Evolutionary conservation across 2,888 invertebrate genomes (phyloP), one percentile per base, ranked within the genome.

Genomic region (Acleris cristana): DNA sequence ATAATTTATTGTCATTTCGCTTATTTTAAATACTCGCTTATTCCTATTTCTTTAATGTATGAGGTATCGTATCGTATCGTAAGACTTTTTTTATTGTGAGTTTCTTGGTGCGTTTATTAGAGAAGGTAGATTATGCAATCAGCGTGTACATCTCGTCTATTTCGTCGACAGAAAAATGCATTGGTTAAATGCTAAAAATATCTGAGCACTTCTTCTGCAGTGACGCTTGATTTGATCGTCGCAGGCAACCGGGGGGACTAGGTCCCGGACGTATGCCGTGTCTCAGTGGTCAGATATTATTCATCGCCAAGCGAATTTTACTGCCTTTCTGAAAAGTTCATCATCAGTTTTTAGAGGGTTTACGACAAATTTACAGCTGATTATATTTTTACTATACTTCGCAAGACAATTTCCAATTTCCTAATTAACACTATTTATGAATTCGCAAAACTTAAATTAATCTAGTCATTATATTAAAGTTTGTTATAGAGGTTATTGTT

Each of bases 391-490:
- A 26, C 72, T 75, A 75, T 74, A 79, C 76, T 62, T 78, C 80
- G 80, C 85, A 85, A 85, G 83, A 88, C 87, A 86, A 84, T 83
- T 88, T 88, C 89, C 90, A 88, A 75, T 80, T 79, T 83, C 86
- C 86, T 84, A 79, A 87, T 89, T 88, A 89, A 88, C 88, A 85
- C 76, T 81, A 77, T 79, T 85, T 84, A 85, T 88, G 82, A 86
- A 79, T 79, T 83, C 80, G 82, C 82, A 82, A 82, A 83, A 79
- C 81, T 81, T n/a, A 77, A 83, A 77, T 83, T 85, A 83, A 84
- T 89, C 92, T 91, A 92, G 91, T 91, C 90, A 92, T 87, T 87
- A 89, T 76, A 78, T 82, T 83, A 84, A 88, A 84, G 85, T 89
- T 89, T 89, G 86, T 88, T 90, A 89, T 87, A 84, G 79, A 85